These are phyloP conservation scores for Oreonectes daqikongensis DNA, from an alignment of 2,797 vertebrate species.

Conservation along the genomic window DNA sequence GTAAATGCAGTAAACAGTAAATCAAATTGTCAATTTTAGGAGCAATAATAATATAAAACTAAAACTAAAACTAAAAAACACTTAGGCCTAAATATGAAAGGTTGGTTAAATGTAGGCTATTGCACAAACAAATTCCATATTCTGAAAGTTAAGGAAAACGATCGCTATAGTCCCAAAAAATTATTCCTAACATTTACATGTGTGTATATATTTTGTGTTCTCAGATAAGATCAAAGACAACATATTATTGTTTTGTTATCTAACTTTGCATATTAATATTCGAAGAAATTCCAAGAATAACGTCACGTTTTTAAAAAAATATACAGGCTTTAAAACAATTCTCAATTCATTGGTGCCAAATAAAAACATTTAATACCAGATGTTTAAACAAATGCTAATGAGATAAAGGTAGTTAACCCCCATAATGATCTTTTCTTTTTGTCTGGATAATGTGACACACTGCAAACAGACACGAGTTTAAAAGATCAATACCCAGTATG, in stretches of 20 bases:
- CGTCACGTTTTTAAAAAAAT: no score
- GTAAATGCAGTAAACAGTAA: no score
- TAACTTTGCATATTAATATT: neutral
- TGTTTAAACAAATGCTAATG: neutral
- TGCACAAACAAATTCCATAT: neutral
- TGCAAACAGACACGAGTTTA: slow-evolving; percentile 3
- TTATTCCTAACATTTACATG: no score
- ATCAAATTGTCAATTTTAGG: no score
- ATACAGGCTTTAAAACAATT: no score
- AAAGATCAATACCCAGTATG: slow-evolving; percentile 1
- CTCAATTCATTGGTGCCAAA: no score
- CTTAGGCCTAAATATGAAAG: no score
- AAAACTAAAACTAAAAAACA: no score
- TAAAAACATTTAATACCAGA: neutral
- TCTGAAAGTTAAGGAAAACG: neutral
- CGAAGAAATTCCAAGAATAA: neutral
- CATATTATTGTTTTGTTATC: neutral
- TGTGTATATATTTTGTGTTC: no score
- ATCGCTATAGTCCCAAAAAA: no score
- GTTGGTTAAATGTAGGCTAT: neutral
- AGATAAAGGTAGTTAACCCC: neutral
- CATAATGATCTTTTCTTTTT: neutral
- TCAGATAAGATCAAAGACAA: neutral
- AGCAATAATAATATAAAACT: no score
- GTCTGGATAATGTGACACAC: neutral